Base-by-base conservation (phyloP, 2,797 vertebrate genomes). In the Cirrhinus molitorella region DNA sequence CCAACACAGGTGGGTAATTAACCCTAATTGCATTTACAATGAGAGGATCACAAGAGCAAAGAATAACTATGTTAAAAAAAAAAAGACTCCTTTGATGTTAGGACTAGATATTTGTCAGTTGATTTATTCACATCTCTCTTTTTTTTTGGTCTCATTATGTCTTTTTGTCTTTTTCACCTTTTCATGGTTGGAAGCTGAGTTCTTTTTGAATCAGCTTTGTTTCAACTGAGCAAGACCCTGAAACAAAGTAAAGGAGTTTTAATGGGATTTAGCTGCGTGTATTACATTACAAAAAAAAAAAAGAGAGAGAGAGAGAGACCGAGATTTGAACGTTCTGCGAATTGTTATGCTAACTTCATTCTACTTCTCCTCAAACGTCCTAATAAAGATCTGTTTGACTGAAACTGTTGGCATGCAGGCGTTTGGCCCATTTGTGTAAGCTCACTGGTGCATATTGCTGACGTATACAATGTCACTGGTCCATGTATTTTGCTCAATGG, bases 1-100 rank as follows among this genome's bases (percentile, higher is more conserved):
- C 86, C 84, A 91, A 94, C 92, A 94, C 91, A 91, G 89, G 87
- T 85, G 89, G 89, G 90, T 93, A 94, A 95, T 95, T 94, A 95
- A 93, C 91, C 89, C 85, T 95, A 93, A 94, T 94, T 91, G 91
- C 91, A 90, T 92, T 83, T 87, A 79, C 91, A 89, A 83, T 81
- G 78, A 86, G 86, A 78, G 72, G 79, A 87, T 83, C 68, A 83
- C 83, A 79, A 70, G 47, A 57, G 47, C 59, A 79, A 70, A 34
- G 67, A 72, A 85, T 79, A 88, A 86, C 81, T 86, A 86, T 83
- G 80, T 87, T 81, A 13, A 47, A 68, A 84, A 89, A 88, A 81
- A 88, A 66, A 85, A 86, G 89, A 87, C 77, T 88, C 77, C 86
- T 92, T 90, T 88, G 86, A 90, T 90, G 57, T 79, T n/a, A 80